These are phyloP conservation scores for Neosilurus mollespiculum DNA, from an alignment of 2,797 vertebrate genomes.

Conservation along the genomic window DNA sequence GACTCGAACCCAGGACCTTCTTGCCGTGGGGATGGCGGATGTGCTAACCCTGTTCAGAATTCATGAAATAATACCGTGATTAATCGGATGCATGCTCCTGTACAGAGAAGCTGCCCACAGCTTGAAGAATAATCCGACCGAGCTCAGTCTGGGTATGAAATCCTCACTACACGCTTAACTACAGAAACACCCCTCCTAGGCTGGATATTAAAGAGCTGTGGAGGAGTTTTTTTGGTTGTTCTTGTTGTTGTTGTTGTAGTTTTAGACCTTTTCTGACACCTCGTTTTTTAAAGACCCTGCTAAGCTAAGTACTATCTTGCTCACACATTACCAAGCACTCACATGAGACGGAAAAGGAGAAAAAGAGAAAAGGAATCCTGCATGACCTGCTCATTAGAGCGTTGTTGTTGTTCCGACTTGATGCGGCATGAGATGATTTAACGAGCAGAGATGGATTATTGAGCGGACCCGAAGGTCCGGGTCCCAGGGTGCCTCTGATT, in stretches of 20 bases:
- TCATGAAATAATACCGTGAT: neutral
- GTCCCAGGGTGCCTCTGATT: neutral
- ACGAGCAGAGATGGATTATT: neutral
- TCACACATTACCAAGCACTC: no score
- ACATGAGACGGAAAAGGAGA: neutral
- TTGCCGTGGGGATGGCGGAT: no score
- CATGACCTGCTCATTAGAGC: neutral
- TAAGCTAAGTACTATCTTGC: neutral
- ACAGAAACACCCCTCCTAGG: neutral
- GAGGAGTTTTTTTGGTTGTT: no score
- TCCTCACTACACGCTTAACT: neutral
- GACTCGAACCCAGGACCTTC: no score
- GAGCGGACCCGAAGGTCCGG: neutral
- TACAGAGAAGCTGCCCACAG: neutral
- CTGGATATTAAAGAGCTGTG: neutral
- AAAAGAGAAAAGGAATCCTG: neutral
- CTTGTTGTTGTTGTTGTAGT: neutral
- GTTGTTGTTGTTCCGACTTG: neutral
- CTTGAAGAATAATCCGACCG: neutral
- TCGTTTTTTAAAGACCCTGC: neutral
- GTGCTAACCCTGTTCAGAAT: neutral
- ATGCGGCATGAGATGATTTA: neutral
- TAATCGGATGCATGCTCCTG: neutral
- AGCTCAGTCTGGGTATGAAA: neutral
- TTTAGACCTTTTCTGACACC: neutral